Base-by-base conservation (phyloP, 64 coral and sea anemone species). In the Exaiptasia diaphana region DNA sequence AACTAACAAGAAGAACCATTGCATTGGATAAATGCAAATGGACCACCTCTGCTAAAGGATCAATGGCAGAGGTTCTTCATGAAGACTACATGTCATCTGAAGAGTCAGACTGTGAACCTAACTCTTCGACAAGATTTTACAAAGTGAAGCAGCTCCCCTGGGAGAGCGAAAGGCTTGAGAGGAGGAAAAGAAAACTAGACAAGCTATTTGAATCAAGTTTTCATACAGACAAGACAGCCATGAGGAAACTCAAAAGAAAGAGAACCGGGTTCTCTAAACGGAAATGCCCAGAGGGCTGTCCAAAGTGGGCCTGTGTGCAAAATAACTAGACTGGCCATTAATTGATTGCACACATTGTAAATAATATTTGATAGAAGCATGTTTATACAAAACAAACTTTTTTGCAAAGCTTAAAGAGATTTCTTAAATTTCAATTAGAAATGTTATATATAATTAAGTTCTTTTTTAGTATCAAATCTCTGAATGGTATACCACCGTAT, bases 61-160 rank as follows among this genome's bases (percentile, higher is more conserved):
- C 28, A 49, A 77, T 77, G 74, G 52, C 74, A 38, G 50, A 39
- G 22, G 74, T 77, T 14, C 50, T 77, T 3, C 14, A 55, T 53
- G 74, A 77, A 32, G 74, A 77, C 23, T 77, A 77, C 30, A 77
- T 77, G 74, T 77, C 74, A 17, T 77, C 74, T 34, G 74, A 77
- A 36, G 74, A 77, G 36, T 77, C 50, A 20, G 74, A 77, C 22
- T 32, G 18, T 59, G 74, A 29, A 36, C 29, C n/a, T 25, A 27
- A 27, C 1, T 18, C n/a, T 28, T 56, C 74, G 25, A 52, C 56
- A 34, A 56, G 1, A 56, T 29, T 55, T 55, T 77, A 77, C 33
- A 55, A 54, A 77, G 74, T 56, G 29, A 77, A 77, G 38, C 31
- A 77, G 36, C 50, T 77, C 33, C 28, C 49, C 31, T 77, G 74